Evolutionary conservation across 2,888 invertebrate genomes (phyloP), one percentile per base, ranked within the genome.

Genomic region (Fissipunctia ypsillon): DNA sequence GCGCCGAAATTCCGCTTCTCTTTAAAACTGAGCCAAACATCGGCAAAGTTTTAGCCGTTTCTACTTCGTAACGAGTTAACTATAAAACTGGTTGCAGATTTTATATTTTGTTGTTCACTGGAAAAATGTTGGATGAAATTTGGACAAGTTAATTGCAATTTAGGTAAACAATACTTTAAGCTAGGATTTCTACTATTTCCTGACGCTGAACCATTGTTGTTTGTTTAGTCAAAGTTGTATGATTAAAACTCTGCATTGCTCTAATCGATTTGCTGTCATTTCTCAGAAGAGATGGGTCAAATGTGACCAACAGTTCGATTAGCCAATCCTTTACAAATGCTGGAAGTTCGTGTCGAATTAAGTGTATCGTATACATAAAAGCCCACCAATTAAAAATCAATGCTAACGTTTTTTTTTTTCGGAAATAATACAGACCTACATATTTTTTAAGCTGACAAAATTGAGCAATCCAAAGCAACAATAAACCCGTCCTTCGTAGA

Each of bases 11-110:
- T 56, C 48, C 41, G 70, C 64, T 45, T 35, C 64, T 54, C 41
- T 59, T 68, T 43, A 75, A 70, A 69, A 56, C 16, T 16, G 22
- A 35, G 59, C 64, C n/a, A 41, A 81, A 81, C 68, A 77, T 50
- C 12, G 22, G 19, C 35, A 3, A 81, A 80, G 56, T 77, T 81
- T 71, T 65, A 76, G 64, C 56, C 19, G 71, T 68, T 77, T 31
- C 45, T 50, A 56, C 63, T 76, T 59, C 31, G 60, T 56, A 65
- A 81, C 65, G 38, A 71, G 71, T 28, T 56, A 77, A 81, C 60
- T 76, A 38, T 22, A n/a, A 64, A 65, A 65, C 60, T 61, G 41
- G 22, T 48, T 28, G 50, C 31, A 41, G 63, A 50, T 63, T 61
- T 65, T 41, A 56, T 56, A 50, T 52, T 59, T 78, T 68, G 45